Percentiles rank a stretch among this genome's conserved stretches.
Evolutionary conservation across 1,140 invertebrate species (phyloP).

Genomic region (Scaptomyza pallida): DNA sequence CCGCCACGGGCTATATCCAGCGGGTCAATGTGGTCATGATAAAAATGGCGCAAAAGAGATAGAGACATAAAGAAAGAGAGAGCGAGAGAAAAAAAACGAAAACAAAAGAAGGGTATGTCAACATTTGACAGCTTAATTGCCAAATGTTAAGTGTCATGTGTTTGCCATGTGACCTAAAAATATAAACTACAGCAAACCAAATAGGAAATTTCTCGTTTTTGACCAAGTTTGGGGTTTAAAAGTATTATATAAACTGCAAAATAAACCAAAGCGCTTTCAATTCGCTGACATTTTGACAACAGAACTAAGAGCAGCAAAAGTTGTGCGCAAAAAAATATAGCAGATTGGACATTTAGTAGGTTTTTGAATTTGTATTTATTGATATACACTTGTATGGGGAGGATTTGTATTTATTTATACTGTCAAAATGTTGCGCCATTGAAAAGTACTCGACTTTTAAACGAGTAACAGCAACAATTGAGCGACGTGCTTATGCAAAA

Average conservation of each 20-base stretch:
- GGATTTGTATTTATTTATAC: background rate
- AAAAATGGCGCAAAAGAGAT: background rate
- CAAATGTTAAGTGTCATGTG: conserved; percentile 44
- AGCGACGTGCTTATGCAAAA: background rate
- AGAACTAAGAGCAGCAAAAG: background rate
- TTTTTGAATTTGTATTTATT: conserved; percentile 7
- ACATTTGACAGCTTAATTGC: conserved; percentile 59
- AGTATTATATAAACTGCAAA: conserved; percentile 7
- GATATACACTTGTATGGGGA: background rate
- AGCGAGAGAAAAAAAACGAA: no score
- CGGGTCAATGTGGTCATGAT: background rate
- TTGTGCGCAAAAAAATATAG: background rate
- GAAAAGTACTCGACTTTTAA: background rate
- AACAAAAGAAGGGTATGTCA: conserved; percentile 12
- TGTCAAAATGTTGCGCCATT: no score
- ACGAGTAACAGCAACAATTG: background rate
- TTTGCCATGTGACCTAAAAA: conserved; percentile 43
- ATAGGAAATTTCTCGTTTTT: conserved; percentile 14
- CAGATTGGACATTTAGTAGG: background rate
- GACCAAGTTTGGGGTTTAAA: conserved; percentile 3
- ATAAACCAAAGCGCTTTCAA: conserved; percentile 13
- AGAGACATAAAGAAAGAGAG: conserved; percentile 5
- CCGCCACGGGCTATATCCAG: conserved; percentile 6
- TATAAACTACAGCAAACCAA: no score
- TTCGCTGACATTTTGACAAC: conserved; percentile 25